Percentiles rank a stretch among this genome's conserved stretches.
These are phyloP conservation scores for Drosophila diplacantha DNA, from an alignment of 2,888 invertebrate species.

Conservation along the genomic window DNA sequence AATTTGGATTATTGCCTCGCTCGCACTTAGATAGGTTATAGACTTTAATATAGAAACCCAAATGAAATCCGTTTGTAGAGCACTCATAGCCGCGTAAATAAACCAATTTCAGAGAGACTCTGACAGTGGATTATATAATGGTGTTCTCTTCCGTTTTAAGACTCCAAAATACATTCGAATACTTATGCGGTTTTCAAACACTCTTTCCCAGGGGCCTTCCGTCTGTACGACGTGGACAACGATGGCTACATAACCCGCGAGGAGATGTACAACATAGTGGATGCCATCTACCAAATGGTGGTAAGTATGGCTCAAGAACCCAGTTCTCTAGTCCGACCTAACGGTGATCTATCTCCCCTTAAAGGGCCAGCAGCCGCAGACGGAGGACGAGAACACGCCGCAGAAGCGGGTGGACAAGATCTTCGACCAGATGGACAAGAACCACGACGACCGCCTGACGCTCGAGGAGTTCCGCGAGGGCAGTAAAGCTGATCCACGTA, in stretches of 20 bases:
- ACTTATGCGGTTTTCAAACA: background rate
- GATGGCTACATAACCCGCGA: constrained; percentile 96
- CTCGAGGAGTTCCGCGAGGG: constrained; percentile 99
- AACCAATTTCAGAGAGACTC: background rate
- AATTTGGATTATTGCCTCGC: background rate
- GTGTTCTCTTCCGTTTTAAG: background rate
- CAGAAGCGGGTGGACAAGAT: constrained; percentile 98
- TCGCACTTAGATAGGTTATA: no score
- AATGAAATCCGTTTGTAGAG: background rate
- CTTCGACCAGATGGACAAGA: constrained; percentile 99
- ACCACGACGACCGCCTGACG: constrained; percentile 96
- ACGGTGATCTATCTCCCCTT: background rate
- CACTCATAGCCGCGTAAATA: background rate
- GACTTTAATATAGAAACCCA: background rate
- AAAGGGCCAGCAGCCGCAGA: constrained; percentile 91
- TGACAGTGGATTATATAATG: background rate
- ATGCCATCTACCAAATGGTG: constrained; percentile 99
- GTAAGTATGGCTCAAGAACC: constrained; percentile 81
- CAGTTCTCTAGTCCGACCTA: background rate
- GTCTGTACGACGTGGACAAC: constrained; percentile 96
- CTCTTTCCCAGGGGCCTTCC: constrained; percentile 89
- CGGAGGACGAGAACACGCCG: constrained; percentile 95
- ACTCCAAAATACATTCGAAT: background rate
- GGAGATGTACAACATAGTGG: constrained; percentile 98
- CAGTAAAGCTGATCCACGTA: constrained; percentile 98